Evolutionary conservation across 1,140 invertebrate species (phyloP).

Genomic region (Dryas iulia): DNA sequence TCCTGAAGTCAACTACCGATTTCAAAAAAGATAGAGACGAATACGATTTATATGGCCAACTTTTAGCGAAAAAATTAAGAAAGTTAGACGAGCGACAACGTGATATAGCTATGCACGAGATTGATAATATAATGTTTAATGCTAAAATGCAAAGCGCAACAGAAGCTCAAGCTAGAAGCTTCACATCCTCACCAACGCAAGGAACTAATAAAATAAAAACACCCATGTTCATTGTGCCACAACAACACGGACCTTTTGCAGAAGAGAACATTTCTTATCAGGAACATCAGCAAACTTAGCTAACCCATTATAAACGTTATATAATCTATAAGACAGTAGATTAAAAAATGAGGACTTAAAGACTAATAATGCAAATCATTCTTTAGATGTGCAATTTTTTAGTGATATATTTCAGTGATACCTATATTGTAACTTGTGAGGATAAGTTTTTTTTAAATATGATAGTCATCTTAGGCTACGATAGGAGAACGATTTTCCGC

Average conservation of each 20-base stretch:
- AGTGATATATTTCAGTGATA: neutral
- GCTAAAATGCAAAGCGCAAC: slow-evolving; percentile 59
- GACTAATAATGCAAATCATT: neutral
- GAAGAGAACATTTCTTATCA: slow-evolving; percentile 57
- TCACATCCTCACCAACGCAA: slow-evolving; percentile 44
- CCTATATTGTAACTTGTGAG: no score
- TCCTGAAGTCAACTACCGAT: neutral
- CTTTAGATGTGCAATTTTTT: neutral
- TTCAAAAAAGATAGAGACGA: slow-evolving; percentile 44
- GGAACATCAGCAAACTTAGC: slow-evolving; percentile 40
- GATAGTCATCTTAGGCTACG: no score
- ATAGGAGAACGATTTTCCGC: no score
- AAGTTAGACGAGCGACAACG: slow-evolving; percentile 68
- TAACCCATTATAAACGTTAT: slow-evolving; percentile 5
- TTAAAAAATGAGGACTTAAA: neutral
- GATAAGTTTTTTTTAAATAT: neutral
- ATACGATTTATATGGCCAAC: slow-evolving; percentile 61
- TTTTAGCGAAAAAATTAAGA: slow-evolving; percentile 65
- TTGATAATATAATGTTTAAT: slow-evolving; percentile 71
- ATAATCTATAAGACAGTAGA: neutral
- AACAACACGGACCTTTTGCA: slow-evolving; percentile 48
- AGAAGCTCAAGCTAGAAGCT: slow-evolving; percentile 30
- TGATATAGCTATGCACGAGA: slow-evolving; percentile 69
- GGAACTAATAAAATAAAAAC: slow-evolving; percentile 53
- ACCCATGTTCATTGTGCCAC: slow-evolving; percentile 57